Evolutionary conservation across 2,113 vertebrate species (phyloP).

Genomic region (Arizona elegans): DNA sequence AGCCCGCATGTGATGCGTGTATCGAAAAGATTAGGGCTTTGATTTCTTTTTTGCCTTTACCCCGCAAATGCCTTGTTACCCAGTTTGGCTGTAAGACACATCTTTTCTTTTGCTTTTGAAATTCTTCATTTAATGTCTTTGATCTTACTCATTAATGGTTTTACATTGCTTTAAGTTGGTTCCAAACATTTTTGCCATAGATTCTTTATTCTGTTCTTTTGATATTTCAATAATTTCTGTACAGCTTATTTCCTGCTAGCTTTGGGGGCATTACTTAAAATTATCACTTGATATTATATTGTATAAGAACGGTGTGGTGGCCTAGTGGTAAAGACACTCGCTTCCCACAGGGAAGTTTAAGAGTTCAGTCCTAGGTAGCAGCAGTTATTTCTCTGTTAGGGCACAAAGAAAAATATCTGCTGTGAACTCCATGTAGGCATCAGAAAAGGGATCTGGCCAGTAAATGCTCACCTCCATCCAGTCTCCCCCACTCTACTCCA

Average conservation of each 20-base stretch:
- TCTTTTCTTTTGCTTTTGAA: background rate
- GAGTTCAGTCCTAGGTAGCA: background rate
- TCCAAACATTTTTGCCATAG: background rate
- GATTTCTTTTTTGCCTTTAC: background rate
- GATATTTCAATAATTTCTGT: background rate
- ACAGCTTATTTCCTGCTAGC: background rate
- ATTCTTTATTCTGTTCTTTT: background rate
- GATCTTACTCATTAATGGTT: background rate
- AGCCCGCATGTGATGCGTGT: background rate
- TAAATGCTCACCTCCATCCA: background rate
- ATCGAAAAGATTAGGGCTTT: background rate
- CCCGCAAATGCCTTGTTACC: background rate
- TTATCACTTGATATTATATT: background rate
- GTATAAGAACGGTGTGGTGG: background rate
- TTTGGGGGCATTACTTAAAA: background rate
- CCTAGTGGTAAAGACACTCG: background rate
- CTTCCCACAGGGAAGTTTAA: background rate
- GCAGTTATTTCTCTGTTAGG: background rate
- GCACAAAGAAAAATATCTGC: background rate
- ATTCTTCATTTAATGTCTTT: background rate
- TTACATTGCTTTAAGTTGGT: background rate
- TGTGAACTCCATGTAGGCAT: background rate
- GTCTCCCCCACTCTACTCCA: background rate
- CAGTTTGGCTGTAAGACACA: background rate
- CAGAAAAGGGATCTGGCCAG: background rate